phyloP scores from a whole-genome alignment of 35 echinoderm and acorn worm species.

The Apostichopus parvimensis region DNA sequence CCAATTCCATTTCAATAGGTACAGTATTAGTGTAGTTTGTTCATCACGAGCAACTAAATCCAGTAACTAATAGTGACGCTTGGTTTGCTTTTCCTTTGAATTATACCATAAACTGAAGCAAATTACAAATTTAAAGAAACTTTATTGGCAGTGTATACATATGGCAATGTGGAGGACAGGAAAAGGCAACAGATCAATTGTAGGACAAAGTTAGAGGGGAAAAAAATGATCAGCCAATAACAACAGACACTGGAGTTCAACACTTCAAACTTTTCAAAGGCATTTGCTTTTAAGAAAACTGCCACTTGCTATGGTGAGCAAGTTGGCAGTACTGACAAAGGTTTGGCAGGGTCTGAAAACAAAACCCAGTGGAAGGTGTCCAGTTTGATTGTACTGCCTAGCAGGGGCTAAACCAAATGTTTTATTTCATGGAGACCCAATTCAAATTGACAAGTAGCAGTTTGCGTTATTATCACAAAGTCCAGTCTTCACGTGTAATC shows the following conservation, averaged over 20 bases:
- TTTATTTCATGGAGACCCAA: background rate
- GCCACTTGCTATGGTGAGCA: background rate
- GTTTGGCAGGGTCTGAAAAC: background rate
- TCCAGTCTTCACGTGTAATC: constrained; percentile 20
- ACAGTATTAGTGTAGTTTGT: too few relatives aligned
- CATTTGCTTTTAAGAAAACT: background rate
- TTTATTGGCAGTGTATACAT: too few relatives aligned
- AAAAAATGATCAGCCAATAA: background rate
- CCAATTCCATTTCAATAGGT: too few relatives aligned
- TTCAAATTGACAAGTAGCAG: too few relatives aligned
- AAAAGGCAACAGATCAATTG: background rate
- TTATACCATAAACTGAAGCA: too few relatives aligned
- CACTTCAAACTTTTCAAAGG: background rate
- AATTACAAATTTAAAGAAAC: too few relatives aligned
- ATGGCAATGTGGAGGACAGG: too few relatives aligned
- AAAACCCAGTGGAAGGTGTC: background rate
- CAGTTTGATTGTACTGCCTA: background rate
- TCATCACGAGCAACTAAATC: too few relatives aligned
- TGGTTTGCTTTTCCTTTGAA: too few relatives aligned
- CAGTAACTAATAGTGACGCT: too few relatives aligned
- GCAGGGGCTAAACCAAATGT: background rate
- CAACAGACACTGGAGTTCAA: background rate
- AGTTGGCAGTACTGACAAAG: background rate
- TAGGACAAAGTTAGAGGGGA: background rate
- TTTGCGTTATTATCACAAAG: background rate